phyloP scores from a whole-genome alignment of 2,797 vertebrate genomes.

The Chelmon rostratus region DNA sequence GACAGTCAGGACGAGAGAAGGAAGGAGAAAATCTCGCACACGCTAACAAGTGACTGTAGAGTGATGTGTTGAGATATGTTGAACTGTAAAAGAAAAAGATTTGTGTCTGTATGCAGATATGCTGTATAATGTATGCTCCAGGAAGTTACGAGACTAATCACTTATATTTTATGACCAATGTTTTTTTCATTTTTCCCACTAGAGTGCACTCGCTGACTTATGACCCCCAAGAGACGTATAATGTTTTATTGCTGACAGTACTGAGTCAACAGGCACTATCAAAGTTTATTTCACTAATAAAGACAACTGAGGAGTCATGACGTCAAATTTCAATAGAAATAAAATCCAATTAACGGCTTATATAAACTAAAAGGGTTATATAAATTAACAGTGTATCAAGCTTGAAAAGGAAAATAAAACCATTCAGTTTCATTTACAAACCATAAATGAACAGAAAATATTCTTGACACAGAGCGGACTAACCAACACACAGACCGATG shows the following conservation, averaged over 20 bases:
- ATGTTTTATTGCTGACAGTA: conserved; percentile 5
- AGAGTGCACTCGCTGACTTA: neutral
- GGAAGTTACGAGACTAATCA: neutral
- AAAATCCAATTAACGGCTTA: neutral
- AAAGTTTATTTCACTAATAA: conserved; percentile 12
- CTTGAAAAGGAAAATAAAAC: conserved; percentile 8
- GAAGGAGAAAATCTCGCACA: neutral
- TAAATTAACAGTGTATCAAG: too few relatives aligned
- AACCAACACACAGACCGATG: neutral
- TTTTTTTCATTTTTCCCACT: neutral
- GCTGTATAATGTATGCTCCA: neutral
- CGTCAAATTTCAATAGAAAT: neutral
- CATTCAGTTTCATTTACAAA: neutral
- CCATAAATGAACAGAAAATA: neutral
- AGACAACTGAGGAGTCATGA: neutral
- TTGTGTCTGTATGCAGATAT: neutral
- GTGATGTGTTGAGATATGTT: neutral
- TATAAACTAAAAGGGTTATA: neutral
- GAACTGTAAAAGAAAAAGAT: neutral
- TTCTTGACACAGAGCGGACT: neutral
- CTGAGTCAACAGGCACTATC: neutral
- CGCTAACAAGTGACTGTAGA: neutral
- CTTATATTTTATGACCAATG: conserved; percentile 5
- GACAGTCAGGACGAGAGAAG: conserved; percentile 6
- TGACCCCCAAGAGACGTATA: neutral